Evolutionary conservation across 2,113 vertebrate species (phyloP).

Genomic region (Porphyrio hochstetteri): DNA sequence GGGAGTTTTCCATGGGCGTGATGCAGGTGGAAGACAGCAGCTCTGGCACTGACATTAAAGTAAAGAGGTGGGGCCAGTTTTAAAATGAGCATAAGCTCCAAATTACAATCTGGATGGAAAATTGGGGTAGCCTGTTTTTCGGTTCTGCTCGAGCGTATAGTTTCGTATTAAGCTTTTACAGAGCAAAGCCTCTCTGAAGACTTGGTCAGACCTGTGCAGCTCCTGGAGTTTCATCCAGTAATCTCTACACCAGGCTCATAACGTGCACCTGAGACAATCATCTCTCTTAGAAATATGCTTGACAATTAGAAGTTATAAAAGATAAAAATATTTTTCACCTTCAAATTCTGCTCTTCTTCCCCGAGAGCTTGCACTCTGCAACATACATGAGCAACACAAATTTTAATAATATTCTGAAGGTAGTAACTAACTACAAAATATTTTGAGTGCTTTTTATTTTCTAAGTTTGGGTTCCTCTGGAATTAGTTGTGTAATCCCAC

Average conservation of each 20-base stretch:
- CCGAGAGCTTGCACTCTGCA: background rate
- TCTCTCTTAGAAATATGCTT: background rate
- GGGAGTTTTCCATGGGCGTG: background rate
- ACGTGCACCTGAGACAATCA: background rate
- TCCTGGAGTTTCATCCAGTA: background rate
- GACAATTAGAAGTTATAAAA: background rate
- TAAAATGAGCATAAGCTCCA: background rate
- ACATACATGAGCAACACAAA: background rate
- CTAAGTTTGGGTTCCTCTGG: background rate
- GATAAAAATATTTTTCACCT: background rate
- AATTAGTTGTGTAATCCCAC: background rate
- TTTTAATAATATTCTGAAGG: background rate
- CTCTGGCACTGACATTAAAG: slow-evolving; percentile 30
- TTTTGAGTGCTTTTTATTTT: background rate
- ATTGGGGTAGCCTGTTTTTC: background rate
- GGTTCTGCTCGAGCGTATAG: background rate
- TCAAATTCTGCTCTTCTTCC: background rate
- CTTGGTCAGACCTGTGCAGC: background rate
- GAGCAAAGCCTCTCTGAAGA: background rate
- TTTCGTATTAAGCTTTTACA: background rate
- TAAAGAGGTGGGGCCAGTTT: background rate
- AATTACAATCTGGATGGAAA: background rate
- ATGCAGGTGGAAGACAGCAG: background rate
- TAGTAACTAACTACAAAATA: background rate
- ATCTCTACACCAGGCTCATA: background rate